Conservation (phyloP, 2,113 vertebrate genomes). For the Agelaius tricolor region DNA sequence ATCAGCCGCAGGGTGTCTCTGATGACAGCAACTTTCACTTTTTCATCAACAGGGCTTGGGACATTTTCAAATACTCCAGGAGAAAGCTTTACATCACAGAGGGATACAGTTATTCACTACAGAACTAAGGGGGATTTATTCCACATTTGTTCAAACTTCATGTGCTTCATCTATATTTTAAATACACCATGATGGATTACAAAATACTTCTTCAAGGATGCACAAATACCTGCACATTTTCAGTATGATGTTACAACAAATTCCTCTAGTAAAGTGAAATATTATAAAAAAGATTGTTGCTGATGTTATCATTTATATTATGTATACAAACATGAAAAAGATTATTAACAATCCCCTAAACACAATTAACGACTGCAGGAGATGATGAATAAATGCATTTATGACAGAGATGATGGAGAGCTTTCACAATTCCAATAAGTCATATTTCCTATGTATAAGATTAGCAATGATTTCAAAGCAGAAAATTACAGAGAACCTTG, state of each 20-base stretch:
- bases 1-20: constrained; percentile 92
- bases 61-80: constrained; percentile 92
- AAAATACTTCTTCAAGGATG: not conserved
- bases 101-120: not conserved
- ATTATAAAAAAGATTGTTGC: not conserved
- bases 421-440: constrained; percentile 62
- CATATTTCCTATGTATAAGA: constrained; percentile 55
- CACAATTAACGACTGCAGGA: constrained; percentile 69
- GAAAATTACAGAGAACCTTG: constrained; percentile 56
- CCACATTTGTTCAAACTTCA: not conserved
- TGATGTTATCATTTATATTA: constrained; percentile 44
- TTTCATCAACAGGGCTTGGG: constrained; percentile 93
- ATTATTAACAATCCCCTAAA: constrained; percentile 64
- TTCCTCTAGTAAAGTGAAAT: not conserved
- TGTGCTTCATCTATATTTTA: not conserved
- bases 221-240: not conserved
- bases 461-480: constrained; percentile 59
- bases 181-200: not conserved
- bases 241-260: not conserved
- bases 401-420: constrained; percentile 69
- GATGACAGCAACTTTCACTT: constrained; percentile 95
- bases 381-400: constrained; percentile 67
- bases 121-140: not conserved
- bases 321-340: constrained; percentile 33
- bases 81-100: constrained; percentile 80